phyloP scores from a whole-genome alignment of 2,888 invertebrate genomes.

The Hyposoter didymator region DNA sequence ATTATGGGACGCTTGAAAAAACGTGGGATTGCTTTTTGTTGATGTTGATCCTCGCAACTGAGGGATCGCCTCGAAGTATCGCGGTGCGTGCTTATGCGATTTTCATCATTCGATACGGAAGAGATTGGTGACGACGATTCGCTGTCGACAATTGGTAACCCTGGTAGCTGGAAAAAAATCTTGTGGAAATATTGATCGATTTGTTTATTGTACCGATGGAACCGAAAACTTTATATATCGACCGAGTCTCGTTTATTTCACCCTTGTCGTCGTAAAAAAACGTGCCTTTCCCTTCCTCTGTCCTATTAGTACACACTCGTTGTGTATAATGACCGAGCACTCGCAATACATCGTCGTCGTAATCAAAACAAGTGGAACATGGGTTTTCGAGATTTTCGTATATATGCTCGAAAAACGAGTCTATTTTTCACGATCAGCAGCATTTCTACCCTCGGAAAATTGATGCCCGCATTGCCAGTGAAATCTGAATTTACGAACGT shows the following conservation, averaged over 20 bases:
- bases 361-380: constrained; percentile 54
- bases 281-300: constrained; percentile 9
- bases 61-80: neutral
- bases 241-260: constrained; percentile 33
- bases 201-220: constrained; percentile 19
- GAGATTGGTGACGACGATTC: constrained; percentile 46
- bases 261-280: constrained; percentile 42
- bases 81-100: constrained; percentile 13
- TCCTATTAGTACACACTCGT: constrained; percentile 31
- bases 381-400: constrained; percentile 49
- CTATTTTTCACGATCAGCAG: neutral
- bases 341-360: constrained; percentile 54
- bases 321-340: constrained; percentile 49
- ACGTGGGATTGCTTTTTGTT: no score
- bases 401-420: constrained; percentile 1
- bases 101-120: constrained; percentile 51
- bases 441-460: constrained; percentile 20
- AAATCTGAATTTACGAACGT: neutral
- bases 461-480: constrained; percentile 5
- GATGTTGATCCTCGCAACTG: no score
- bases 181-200: constrained; percentile 15
- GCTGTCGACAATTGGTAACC: constrained; percentile 15
- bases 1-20: no score
- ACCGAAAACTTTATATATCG: constrained; percentile 16
- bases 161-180: neutral